Evolutionary conservation across 1,140 invertebrate genomes (phyloP).

Genomic region (Hydropsyche tenuis): DNA sequence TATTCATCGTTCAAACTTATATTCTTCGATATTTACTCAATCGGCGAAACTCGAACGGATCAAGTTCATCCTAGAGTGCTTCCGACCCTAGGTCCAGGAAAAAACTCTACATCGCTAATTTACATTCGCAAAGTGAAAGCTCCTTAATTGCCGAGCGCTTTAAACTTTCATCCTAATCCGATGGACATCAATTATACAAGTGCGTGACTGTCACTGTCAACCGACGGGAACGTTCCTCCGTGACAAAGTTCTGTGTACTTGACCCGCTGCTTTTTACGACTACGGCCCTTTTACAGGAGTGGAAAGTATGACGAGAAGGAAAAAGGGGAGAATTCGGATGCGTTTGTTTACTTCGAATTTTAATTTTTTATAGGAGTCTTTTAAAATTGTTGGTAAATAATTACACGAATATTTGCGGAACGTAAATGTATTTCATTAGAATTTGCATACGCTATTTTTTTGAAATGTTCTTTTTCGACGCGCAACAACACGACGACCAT

Average conservation of each 20-base stretch:
- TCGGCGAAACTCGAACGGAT: no score
- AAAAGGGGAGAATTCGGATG: not conserved
- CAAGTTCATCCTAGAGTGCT: no score
- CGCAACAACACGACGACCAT: no score
- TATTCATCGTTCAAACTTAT: no score
- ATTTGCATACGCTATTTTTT: no score
- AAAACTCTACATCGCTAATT: not conserved
- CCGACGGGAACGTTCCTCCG: not conserved
- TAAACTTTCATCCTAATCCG: slow-evolving; percentile 35
- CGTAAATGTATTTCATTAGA: no score
- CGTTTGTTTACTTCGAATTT: slow-evolving; percentile 1
- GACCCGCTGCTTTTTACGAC: not conserved
- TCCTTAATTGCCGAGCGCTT: slow-evolving; percentile 29
- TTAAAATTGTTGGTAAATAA: not conserved
- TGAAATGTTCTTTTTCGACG: no score
- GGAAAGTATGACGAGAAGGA: no score
- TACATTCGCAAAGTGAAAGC: slow-evolving; percentile 26
- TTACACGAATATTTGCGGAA: no score
- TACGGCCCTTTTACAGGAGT: not conserved
- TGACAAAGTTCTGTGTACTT: slow-evolving; percentile 14
- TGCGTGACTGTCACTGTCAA: slow-evolving; percentile 35
- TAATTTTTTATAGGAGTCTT: not conserved
- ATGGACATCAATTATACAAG: slow-evolving; percentile 35
- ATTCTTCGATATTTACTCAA: no score
- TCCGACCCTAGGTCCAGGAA: no score